A percentile compares a stretch with the other conserved stretches of the same genome.
Evolutionary conservation across 2,888 invertebrate species (phyloP).

Genomic region (Drosophila atripex): DNA sequence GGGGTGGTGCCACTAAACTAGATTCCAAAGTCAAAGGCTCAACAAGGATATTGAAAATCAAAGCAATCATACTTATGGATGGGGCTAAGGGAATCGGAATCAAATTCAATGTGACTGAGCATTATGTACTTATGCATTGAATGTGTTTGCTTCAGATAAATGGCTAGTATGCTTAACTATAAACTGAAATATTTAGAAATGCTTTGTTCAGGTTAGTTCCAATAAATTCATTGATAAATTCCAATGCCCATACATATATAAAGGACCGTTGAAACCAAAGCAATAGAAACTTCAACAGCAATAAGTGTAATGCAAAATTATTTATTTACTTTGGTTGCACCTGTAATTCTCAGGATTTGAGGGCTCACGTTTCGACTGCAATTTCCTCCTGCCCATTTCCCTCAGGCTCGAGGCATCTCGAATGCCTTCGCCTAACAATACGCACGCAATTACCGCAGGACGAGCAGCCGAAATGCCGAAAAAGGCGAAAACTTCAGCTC

Average conservation of each 20-base stretch:
- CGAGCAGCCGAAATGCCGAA: constrained; percentile 32
- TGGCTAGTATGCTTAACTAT: background rate
- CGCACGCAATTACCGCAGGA: constrained; percentile 73
- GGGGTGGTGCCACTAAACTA: constrained; percentile 1
- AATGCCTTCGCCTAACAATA: constrained; percentile 57
- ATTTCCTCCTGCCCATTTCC: constrained; percentile 5
- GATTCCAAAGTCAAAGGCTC: constrained; percentile 39
- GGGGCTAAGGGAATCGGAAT: constrained; percentile 5
- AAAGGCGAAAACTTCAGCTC: constrained; percentile 62
- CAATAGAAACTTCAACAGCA: background rate
- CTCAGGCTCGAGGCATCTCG: constrained; percentile 5
- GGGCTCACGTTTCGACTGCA: constrained; percentile 38
- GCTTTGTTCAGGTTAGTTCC: too few species aligned
- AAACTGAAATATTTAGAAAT: background rate
- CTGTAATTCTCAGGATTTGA: constrained; percentile 14
- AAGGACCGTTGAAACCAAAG: background rate
- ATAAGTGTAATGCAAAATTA: constrained; percentile 22
- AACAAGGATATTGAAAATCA: constrained; percentile 65
- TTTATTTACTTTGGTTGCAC: constrained; percentile 28
- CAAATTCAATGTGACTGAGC: background rate
- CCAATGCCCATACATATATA: background rate
- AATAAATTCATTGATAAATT: background rate
- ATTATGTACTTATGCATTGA: background rate
- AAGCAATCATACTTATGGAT: constrained; percentile 12
- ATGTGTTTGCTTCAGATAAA: background rate